These are phyloP conservation scores for Polypterus bichir DNA, from an alignment of 2,113 vertebrate genomes.

Conservation along the genomic window DNA sequence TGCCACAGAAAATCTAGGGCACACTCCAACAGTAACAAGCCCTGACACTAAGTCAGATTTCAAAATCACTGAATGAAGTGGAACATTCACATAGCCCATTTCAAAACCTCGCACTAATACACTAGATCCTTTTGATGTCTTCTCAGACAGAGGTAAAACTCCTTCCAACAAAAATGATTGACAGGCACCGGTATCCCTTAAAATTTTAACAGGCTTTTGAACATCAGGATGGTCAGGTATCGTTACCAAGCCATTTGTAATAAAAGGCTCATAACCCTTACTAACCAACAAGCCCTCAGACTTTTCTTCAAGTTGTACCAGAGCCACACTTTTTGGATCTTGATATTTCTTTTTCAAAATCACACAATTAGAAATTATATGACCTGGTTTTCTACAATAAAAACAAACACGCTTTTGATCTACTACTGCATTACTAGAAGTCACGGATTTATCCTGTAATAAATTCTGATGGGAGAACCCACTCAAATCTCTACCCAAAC, in stretches of 20 bases:
- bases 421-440: neutral
- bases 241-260: neutral
- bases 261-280: conserved; percentile 1
- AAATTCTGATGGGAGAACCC: no score
- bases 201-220: neutral
- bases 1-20: neutral
- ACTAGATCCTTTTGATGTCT: neutral
- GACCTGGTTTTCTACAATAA: neutral
- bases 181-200: neutral
- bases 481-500: no score
- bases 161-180: conserved; percentile 10
- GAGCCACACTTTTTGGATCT: conserved; percentile 2
- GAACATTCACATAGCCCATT: conserved; percentile 7
- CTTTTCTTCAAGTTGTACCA: neutral
- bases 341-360: neutral
- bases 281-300: neutral
- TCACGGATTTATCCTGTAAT: no score
- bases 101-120: conserved; percentile 6
- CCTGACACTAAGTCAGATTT: neutral
- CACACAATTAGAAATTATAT: conserved; percentile 1
- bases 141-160: no score
- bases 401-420: neutral
- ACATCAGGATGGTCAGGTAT: neutral
- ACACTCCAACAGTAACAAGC: conserved; percentile 1
- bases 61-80: conserved; percentile 3